Evolutionary conservation across 2,888 invertebrate species (phyloP).

Genomic region (Rotaria magnacalcarata): DNA sequence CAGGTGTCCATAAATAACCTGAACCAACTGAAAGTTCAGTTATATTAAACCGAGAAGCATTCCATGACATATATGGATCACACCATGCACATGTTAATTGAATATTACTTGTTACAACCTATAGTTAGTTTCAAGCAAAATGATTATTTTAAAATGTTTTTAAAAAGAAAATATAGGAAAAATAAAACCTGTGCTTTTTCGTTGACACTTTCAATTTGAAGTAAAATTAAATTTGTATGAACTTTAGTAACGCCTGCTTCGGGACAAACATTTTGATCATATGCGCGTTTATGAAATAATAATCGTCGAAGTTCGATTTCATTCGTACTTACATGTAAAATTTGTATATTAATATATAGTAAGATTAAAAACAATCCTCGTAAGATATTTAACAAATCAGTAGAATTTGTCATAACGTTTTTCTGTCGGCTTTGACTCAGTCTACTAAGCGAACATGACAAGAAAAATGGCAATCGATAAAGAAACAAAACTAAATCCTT

Average conservation of each 20-base stretch:
- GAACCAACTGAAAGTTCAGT: conserved; percentile 38
- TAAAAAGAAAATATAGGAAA: not conserved
- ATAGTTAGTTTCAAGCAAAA: not conserved
- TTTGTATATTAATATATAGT: not conserved
- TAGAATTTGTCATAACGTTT: not conserved
- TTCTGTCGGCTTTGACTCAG: not conserved
- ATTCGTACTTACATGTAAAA: not conserved
- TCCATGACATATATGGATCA: conserved; percentile 44
- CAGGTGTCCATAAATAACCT: conserved; percentile 43
- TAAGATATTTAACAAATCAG: not conserved
- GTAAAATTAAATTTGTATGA: conserved; percentile 14
- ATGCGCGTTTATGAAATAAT: not conserved
- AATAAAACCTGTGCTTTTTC: conserved; percentile 17
- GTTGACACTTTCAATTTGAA: conserved; percentile 27
- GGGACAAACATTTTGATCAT: not conserved
- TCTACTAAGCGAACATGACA: not conserved
- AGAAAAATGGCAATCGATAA: not conserved
- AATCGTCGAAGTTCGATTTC: conserved; percentile 4
- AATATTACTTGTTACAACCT: conserved; percentile 9
- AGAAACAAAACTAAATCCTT: not conserved
- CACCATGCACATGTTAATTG: conserved; percentile 32
- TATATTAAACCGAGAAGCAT: conserved; percentile 37
- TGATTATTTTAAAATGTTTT: not conserved
- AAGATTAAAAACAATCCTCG: not conserved
- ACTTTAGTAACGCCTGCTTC: not conserved